A percentile compares a stretch with the other conserved stretches of the same genome.
These are phyloP conservation scores for Sycophila sp. DNA, from an alignment of 1,140 invertebrate genomes.

Conservation along the genomic window DNA sequence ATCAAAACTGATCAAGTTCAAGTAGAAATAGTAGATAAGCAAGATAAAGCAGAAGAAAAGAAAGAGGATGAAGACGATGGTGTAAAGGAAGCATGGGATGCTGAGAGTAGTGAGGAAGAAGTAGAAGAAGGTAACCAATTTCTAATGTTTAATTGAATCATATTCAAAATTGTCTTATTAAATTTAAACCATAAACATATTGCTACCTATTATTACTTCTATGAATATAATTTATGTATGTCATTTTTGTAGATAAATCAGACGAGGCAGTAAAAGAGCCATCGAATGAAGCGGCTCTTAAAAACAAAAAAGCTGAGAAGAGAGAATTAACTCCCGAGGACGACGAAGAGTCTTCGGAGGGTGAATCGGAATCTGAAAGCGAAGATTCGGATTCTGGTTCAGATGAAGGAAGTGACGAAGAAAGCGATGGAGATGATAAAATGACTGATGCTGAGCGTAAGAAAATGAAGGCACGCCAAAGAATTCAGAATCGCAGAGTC, in stretches of 20 bases:
- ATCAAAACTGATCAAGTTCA: conserved; percentile 67
- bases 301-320: background rate
- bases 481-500: conserved; percentile 84
- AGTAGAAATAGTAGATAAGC: conserved; percentile 69
- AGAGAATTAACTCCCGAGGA: conserved; percentile 37
- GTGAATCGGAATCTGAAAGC: conserved; percentile 67
- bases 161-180: too few species aligned
- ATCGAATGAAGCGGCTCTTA: conserved; percentile 29
- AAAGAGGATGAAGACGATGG: conserved; percentile 72
- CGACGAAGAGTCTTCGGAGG: conserved; percentile 67
- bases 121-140: conserved; percentile 66
- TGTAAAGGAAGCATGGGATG: conserved; percentile 87
- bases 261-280: conserved; percentile 47
- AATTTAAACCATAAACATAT: background rate
- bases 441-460: conserved; percentile 74
- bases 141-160: too few species aligned
- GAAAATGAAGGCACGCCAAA: conserved; percentile 71
- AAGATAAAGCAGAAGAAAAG: conserved; percentile 62
- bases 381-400: conserved; percentile 68
- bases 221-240: background rate
- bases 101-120: conserved; percentile 76
- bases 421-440: conserved; percentile 65
- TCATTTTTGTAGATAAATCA: conserved; percentile 53
- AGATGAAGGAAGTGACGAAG: conserved; percentile 66
- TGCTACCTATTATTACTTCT: background rate